phyloP scores from a whole-genome alignment of 2,113 vertebrate species.

The Sturnira hondurensis region DNA sequence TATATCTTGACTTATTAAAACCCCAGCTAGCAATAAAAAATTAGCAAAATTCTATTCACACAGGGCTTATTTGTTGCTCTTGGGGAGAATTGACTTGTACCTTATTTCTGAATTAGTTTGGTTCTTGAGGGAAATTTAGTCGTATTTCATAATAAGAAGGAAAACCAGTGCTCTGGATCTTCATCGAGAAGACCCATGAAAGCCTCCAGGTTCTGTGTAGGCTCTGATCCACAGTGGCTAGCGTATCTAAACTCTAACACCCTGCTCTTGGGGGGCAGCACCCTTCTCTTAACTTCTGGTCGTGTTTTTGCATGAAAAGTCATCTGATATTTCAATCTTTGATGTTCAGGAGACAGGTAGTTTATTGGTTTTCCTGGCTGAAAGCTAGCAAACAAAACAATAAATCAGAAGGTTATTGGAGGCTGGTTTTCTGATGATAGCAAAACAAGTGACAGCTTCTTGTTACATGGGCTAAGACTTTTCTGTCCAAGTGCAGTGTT shows the following conservation, averaged over 20 bases:
- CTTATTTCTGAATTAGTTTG: constrained; percentile 46
- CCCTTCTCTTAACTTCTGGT: neutral
- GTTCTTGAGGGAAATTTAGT: constrained; percentile 14
- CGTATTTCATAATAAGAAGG: constrained; percentile 3
- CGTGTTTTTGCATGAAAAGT: constrained; percentile 4
- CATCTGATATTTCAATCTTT: constrained; percentile 26
- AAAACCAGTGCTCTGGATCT: neutral
- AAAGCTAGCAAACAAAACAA: neutral
- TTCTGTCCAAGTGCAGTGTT: constrained; percentile 29
- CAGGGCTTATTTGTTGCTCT: constrained; percentile 28
- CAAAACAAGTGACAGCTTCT: neutral
- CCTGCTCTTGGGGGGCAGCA: neutral
- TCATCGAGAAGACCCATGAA: neutral
- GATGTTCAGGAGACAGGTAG: neutral
- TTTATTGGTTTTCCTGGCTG: neutral
- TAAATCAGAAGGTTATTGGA: constrained; percentile 19
- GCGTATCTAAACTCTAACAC: neutral
- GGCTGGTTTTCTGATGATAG: constrained; percentile 28
- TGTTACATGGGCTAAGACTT: neutral
- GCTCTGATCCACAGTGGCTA: neutral
- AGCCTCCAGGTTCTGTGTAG: neutral
- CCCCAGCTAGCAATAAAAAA: neutral
- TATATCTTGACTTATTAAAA: constrained; percentile 46
- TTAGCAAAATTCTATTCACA: neutral
- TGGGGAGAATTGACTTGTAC: neutral